Evolutionary conservation across 2,888 invertebrate genomes (phyloP).

Genomic region (Smittia aterrima): DNA sequence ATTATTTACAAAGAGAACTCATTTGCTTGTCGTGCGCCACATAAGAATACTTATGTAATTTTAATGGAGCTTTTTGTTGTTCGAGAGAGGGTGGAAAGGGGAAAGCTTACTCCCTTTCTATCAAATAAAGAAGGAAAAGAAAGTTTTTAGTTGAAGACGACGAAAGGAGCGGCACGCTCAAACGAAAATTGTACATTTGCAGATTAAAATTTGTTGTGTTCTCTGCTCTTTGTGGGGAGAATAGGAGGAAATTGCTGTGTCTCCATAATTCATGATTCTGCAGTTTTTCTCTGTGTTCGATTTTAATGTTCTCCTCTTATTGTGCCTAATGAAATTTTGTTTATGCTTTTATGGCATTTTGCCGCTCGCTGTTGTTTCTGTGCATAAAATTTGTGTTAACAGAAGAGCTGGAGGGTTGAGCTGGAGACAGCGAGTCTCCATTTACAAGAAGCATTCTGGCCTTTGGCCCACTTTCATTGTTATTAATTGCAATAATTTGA

Average conservation of each 20-base stretch:
- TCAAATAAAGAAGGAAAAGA: too few relatives aligned
- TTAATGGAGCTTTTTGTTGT: neutral
- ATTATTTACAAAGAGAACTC: neutral
- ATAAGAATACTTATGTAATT: constrained; percentile 11
- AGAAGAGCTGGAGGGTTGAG: constrained; percentile 7
- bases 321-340: constrained; percentile 28
- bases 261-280: constrained; percentile 29
- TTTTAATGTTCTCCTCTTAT: constrained; percentile 5
- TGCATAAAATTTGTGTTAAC: neutral
- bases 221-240: neutral
- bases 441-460: neutral
- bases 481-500: constrained; percentile 28
- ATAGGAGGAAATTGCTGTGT: neutral
- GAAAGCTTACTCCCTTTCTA: too few relatives aligned
- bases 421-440: constrained; percentile 20
- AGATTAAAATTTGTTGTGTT: neutral
- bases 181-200: neutral
- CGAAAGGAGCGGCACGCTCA: neutral
- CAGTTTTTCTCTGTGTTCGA: constrained; percentile 19
- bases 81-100: neutral
- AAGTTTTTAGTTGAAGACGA: too few relatives aligned
- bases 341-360: constrained; percentile 26
- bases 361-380: neutral
- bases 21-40: neutral
- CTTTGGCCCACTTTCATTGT: constrained; percentile 12